Percentiles rank a stretch among this genome's conserved stretches.
Evolutionary conservation across 1,140 invertebrate genomes (phyloP).

Genomic region (Papilio polytes): DNA sequence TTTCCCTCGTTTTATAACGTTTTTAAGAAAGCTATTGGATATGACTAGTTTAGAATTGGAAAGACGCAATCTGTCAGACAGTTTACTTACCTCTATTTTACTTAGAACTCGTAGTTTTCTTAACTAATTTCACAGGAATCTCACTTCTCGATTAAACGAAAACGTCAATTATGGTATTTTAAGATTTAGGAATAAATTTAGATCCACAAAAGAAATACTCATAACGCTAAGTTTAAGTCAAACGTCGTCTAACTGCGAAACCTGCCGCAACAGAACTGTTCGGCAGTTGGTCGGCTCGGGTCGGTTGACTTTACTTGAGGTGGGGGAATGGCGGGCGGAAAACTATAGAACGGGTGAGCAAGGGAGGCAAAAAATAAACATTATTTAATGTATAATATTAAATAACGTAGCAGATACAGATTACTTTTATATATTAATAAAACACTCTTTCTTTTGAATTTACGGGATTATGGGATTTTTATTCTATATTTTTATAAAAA

Average conservation of each 20-base stretch:
- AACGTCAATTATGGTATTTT: slow-evolving; percentile 79
- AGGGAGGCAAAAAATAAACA: slow-evolving; percentile 65
- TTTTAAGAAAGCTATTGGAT: slow-evolving; percentile 59
- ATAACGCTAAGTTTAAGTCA: slow-evolving; percentile 77
- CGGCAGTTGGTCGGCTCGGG: slow-evolving; percentile 71
- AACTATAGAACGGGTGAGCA: slow-evolving; percentile 73
- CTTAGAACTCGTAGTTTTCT: slow-evolving; percentile 67
- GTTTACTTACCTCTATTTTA: slow-evolving; percentile 81
- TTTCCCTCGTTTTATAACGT: slow-evolving; percentile 1
- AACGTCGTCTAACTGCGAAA: slow-evolving; percentile 57
- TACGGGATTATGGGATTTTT: background rate
- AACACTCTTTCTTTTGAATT: background rate
- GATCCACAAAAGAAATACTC: slow-evolving; percentile 82
- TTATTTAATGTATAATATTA: slow-evolving; percentile 43
- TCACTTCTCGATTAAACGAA: slow-evolving; percentile 68
- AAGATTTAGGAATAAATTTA: slow-evolving; percentile 78
- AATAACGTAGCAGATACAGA: background rate
- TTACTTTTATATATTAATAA: background rate
- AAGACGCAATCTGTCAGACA: slow-evolving; percentile 83
- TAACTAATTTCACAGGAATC: slow-evolving; percentile 71
- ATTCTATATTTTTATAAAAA: slow-evolving; percentile 23
- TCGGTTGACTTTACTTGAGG: slow-evolving; percentile 59
- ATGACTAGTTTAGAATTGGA: slow-evolving; percentile 64
- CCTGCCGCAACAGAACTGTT: slow-evolving; percentile 81
- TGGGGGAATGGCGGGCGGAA: slow-evolving; percentile 75